Conservation (phyloP, 1,140 invertebrate species). For the Hermetia illucens region DNA sequence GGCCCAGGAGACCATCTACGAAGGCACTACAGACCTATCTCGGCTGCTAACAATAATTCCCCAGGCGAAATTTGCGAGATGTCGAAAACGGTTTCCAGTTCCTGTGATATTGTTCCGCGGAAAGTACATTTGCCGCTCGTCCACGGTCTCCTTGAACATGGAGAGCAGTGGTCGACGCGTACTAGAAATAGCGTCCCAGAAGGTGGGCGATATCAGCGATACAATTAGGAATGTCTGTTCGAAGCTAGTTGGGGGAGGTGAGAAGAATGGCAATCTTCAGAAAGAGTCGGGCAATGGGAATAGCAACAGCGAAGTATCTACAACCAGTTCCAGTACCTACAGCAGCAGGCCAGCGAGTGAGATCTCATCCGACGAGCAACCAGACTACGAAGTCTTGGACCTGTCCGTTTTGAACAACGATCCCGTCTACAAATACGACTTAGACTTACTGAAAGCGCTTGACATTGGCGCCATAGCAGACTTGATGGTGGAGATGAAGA, state of each 20-base stretch:
- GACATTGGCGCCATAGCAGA: slow-evolving; percentile 67
- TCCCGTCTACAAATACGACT: slow-evolving; percentile 55
- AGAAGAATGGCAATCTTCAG: neutral
- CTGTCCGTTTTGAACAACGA: slow-evolving; percentile 30
- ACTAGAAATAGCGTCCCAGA: slow-evolving; percentile 9
- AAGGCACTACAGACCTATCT: slow-evolving; percentile 41
- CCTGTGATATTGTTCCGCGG: slow-evolving; percentile 68
- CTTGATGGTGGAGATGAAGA: slow-evolving; percentile 81
- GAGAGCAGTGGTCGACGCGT: slow-evolving; percentile 59
- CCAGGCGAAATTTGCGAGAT: slow-evolving; percentile 44
- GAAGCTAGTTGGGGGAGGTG: too few species aligned
- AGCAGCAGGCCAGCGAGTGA: slow-evolving; percentile 21
- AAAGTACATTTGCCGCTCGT: slow-evolving; percentile 55
- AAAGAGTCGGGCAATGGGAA: neutral
- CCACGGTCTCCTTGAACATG: slow-evolving; percentile 52
- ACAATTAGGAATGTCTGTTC: slow-evolving; percentile 22
- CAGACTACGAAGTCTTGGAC: slow-evolving; percentile 18
- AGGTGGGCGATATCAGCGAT: slow-evolving; percentile 25
- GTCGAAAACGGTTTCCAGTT: slow-evolving; percentile 60
- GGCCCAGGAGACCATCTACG: slow-evolving; percentile 43
- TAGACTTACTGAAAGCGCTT: slow-evolving; percentile 54
- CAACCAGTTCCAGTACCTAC: slow-evolving; percentile 14
- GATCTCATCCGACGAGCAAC: slow-evolving; percentile 25
- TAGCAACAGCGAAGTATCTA: neutral
- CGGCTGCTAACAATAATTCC: slow-evolving; percentile 46